Conservation (phyloP, 2,888 invertebrate genomes). For the Machimus rusticus region DNA sequence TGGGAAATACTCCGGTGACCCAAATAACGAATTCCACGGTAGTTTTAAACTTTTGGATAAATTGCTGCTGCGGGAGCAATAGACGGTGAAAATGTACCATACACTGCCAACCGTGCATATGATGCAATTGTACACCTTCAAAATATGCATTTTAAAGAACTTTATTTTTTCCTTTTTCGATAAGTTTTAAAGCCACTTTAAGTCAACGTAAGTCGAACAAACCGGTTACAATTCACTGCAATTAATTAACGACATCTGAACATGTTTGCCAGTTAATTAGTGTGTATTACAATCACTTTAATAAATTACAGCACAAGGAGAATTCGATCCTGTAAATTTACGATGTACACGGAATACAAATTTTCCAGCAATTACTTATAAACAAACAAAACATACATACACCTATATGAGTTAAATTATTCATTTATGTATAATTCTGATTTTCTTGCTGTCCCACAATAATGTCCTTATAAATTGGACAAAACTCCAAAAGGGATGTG, state of each 20-base stretch:
- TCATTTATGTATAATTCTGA: neutral
- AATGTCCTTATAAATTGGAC: neutral
- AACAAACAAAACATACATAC: neutral
- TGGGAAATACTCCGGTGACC: neutral
- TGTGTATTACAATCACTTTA: neutral
- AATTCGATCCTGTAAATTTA: neutral
- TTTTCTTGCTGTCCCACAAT: neutral
- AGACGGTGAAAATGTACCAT: neutral
- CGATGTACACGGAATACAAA: neutral
- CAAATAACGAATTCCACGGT: neutral
- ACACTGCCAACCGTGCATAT: neutral
- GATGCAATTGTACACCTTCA: neutral
- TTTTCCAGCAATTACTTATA: neutral
- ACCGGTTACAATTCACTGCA: neutral
- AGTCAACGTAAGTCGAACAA: neutral
- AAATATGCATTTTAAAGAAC: neutral
- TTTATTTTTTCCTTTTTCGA: neutral
- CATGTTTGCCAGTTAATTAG: neutral
- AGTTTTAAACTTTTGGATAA: neutral
- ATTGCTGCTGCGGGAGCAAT: neutral
- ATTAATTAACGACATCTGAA: neutral
- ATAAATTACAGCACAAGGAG: neutral
- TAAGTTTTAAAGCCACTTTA: neutral
- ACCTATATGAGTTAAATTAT: neutral
- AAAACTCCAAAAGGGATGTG: neutral